phyloP scores from a whole-genome alignment of 1,140 invertebrate genomes.

The Halictus rubicundus region DNA sequence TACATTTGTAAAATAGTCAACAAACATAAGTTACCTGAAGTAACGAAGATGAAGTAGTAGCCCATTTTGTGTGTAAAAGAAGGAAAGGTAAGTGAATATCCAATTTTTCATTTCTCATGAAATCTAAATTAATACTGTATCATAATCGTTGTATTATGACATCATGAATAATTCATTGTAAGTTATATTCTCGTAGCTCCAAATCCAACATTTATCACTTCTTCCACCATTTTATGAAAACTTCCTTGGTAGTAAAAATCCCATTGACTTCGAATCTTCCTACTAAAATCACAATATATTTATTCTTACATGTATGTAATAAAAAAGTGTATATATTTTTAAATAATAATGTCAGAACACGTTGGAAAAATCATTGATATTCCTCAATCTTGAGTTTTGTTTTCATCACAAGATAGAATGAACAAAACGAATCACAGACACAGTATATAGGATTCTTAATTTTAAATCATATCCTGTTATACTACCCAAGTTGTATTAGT shows the following conservation, averaged over 20 bases:
- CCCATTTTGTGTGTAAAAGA: not conserved
- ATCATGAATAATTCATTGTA: not conserved
- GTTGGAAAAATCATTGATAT: constrained; percentile 39
- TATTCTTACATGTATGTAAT: not conserved
- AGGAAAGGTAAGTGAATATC: not conserved
- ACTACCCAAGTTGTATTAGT: too few relatives aligned
- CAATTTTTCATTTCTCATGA: not conserved
- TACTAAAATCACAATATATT: not conserved
- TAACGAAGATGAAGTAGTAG: not conserved
- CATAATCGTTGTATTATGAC: too few relatives aligned
- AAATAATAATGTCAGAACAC: constrained; percentile 14
- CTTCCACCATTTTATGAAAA: not conserved
- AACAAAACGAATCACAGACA: not conserved
- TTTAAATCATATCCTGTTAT: not conserved
- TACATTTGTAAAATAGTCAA: not conserved
- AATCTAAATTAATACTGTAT: too few relatives aligned
- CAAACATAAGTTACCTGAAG: constrained; percentile 1
- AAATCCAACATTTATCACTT: not conserved
- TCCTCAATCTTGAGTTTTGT: not conserved
- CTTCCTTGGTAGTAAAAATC: not conserved
- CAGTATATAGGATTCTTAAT: not conserved
- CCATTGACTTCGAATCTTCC: too few relatives aligned
- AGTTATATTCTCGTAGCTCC: not conserved
- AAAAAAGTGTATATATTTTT: not conserved
- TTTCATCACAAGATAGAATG: constrained; percentile 24